Conservation (phyloP, 1,140 invertebrate genomes). For the Zaprionus capensis region DNA sequence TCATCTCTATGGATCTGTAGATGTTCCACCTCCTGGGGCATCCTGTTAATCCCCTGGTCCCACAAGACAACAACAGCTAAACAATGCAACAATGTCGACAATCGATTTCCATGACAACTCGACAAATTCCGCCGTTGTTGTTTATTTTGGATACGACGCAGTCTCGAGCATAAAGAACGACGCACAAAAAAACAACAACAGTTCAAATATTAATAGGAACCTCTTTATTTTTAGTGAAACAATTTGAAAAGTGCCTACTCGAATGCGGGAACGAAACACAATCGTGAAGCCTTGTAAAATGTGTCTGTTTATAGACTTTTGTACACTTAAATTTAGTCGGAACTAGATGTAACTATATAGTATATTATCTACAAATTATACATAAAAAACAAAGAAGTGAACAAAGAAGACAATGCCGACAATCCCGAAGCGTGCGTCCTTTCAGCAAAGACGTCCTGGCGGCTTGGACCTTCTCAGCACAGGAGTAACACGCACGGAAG, state of each 20-base stretch:
- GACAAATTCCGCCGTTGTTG: slow-evolving; percentile 74
- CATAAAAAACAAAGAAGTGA: slow-evolving; percentile 44
- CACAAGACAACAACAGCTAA: slow-evolving; percentile 66
- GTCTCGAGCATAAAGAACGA: slow-evolving; percentile 26
- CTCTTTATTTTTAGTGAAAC: background rate
- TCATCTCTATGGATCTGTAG: background rate
- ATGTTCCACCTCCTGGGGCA: background rate
- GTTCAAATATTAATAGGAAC: slow-evolving; percentile 23
- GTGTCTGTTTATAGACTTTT: slow-evolving; percentile 58
- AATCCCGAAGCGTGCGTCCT: slow-evolving; percentile 65
- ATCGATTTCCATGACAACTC: slow-evolving; percentile 64
- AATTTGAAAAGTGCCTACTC: background rate
- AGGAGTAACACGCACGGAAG: slow-evolving; percentile 66
- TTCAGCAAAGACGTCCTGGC: slow-evolving; percentile 19
- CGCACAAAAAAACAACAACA: slow-evolving; percentile 13
- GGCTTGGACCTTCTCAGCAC: slow-evolving; percentile 64
- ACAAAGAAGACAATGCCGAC: slow-evolving; percentile 63
- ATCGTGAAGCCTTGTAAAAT: slow-evolving; percentile 44
- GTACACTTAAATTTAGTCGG: slow-evolving; percentile 51
- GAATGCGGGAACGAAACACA: background rate
- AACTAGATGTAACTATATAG: slow-evolving; percentile 31
- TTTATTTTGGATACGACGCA: slow-evolving; percentile 77
- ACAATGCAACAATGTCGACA: slow-evolving; percentile 68
- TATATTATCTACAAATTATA: slow-evolving; percentile 34
- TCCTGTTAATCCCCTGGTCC: slow-evolving; percentile 14